Base-by-base conservation (phyloP, 2,113 vertebrate genomes). In the Ictidomys tridecemlineatus region DNA sequence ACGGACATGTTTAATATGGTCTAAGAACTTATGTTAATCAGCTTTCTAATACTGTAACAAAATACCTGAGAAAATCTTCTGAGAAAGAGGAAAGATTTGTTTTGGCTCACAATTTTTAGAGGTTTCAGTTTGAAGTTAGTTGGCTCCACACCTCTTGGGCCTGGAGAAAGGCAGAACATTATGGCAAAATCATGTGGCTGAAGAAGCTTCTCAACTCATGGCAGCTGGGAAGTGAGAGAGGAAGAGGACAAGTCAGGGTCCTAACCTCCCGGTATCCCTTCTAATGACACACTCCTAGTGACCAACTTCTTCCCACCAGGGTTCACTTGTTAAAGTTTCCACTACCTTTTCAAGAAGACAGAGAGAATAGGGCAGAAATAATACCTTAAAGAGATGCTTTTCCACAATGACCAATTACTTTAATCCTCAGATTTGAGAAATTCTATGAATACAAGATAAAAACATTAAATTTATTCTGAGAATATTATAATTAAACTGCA, bases 361-460 rank as follows among this genome's bases (percentile, higher is more conserved):
- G 13, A 53, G 51, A 53, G 56, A 67, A 73, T 45, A 48, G 37
- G 56, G 32, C 37, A 69, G 53, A 78, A 6, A 56, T 13, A 22
- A 30, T 45, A 78, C 45, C 37, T 86, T n/a, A 78, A 69, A 53
- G 37, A 70, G 45, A 86, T 78, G 53, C 77, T 87, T 70, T 77
- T 56, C 37, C 78, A 30, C 11, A 37, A 2, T 87, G 16, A 70
- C 11, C 51, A 79, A 37, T 13, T 9, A 48, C 32, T 79, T 86
- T 74, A 92, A 85, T n/a, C 24, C 11, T 63, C 28, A 53, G 32
- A 65, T 92, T 69, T 26, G 70, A 93, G n/a, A 61, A 86, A 22
- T 53, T 20, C 61, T 69, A 56, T 34, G 61, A 93, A 78, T 61
- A 86, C n/a, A 93, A 22, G 22, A 93, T 87, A 87, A 56, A 79